Evolutionary conservation across 1,140 invertebrate genomes (phyloP).

Genomic region (Euwallacea similis): DNA sequence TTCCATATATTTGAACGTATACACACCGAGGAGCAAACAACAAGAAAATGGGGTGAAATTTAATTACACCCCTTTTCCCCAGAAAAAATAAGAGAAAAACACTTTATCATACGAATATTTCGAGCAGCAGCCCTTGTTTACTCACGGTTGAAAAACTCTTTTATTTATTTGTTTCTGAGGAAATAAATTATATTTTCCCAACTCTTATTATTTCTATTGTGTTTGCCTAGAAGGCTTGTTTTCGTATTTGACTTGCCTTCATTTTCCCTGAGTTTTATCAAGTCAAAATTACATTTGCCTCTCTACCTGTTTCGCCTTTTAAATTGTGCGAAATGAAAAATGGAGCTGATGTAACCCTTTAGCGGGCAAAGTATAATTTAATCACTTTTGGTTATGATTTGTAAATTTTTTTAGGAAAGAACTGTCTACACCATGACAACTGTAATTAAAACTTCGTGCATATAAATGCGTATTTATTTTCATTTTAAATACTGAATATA

Average conservation of each 20-base stretch:
- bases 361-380: no score
- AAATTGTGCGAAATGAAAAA: not conserved
- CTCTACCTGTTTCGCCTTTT: not conserved
- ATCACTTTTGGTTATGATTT: no score
- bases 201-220: conserved; percentile 4
- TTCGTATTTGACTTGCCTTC: not conserved
- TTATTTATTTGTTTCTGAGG: conserved; percentile 2
- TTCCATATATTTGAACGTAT: no score
- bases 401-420: no score
- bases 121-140: not conserved
- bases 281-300: not conserved
- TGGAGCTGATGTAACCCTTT: no score
- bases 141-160: not conserved
- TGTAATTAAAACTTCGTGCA: no score
- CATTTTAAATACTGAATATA: no score
- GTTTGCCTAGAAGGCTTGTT: conserved; percentile 4
- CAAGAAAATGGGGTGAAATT: not conserved
- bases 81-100: not conserved
- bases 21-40: no score
- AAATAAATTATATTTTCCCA: conserved; percentile 7
- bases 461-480: no score
- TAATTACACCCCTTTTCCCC: not conserved
- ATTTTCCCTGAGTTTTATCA: not conserved
- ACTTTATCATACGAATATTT: conserved; percentile 5
- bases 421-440: no score